Evolutionary conservation across 2,113 vertebrate species (phyloP).

Genomic region (Rallus limicola): DNA sequence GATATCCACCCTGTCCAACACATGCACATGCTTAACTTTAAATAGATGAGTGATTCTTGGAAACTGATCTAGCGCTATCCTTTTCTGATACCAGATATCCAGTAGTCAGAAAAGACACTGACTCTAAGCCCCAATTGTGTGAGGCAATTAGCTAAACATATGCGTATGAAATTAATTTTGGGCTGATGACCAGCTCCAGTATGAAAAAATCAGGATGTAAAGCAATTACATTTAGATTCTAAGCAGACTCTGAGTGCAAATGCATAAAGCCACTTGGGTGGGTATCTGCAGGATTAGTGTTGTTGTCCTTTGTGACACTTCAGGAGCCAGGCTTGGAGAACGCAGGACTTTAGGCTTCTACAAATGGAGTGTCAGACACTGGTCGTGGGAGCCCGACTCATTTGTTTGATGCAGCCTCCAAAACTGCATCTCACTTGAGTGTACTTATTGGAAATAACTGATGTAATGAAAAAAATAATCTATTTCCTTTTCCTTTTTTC

Average conservation of each 20-base stretch:
- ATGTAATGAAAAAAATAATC: background rate
- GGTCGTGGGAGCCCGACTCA: background rate
- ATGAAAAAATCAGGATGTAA: background rate
- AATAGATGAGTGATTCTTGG: conserved; percentile 4
- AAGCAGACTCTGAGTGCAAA: background rate
- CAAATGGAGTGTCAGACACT: background rate
- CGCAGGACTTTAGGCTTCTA: fast-evolving
- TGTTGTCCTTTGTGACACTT: background rate
- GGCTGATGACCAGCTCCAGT: background rate
- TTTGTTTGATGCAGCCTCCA: background rate
- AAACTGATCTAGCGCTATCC: background rate
- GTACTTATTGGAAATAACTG: background rate
- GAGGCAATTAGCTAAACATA: background rate
- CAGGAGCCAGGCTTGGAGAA: background rate
- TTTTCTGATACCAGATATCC: background rate
- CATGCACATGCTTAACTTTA: background rate
- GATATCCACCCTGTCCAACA: background rate
- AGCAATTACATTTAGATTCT: background rate
- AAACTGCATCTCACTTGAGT: background rate
- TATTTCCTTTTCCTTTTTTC: background rate
- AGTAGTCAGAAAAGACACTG: background rate
- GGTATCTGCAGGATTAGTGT: background rate
- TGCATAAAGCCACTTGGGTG: background rate
- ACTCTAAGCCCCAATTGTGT: background rate
- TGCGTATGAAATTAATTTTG: background rate